phyloP scores from a whole-genome alignment of 2,113 vertebrate genomes.

The Apaloderma vittatum region DNA sequence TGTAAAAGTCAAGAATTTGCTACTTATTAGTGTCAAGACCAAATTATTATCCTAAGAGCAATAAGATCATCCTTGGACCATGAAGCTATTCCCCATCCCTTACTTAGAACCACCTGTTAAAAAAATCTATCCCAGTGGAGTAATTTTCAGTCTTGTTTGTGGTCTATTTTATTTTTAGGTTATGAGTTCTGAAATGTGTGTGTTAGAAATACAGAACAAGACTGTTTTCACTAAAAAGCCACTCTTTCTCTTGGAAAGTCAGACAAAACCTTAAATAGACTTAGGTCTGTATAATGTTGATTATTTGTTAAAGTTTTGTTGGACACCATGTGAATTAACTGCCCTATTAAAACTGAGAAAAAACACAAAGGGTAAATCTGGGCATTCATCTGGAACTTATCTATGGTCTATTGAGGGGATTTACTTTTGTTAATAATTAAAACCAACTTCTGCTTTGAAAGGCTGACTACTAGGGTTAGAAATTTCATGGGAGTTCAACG shows the following conservation, averaged over 20 bases:
- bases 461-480: neutral
- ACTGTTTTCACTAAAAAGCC: neutral
- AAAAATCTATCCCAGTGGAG: neutral
- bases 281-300: neutral
- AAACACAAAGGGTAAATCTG: neutral
- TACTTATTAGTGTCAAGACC: neutral
- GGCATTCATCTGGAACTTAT: neutral
- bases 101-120: neutral
- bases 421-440: constrained; percentile 12
- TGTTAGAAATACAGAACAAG: neutral
- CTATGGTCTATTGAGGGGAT: neutral
- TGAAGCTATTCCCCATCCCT: neutral
- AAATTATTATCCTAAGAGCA: neutral
- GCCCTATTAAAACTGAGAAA: neutral
- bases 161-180: neutral
- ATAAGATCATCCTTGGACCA: neutral
- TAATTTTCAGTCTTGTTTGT: neutral
- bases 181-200: neutral
- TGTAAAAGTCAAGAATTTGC: neutral
- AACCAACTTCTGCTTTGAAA: constrained; percentile 3
- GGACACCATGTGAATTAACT: neutral
- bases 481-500: neutral
- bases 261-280: neutral
- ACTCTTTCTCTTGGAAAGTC: neutral
- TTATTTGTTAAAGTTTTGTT: neutral